Conservation (phyloP, 2,113 vertebrate species). For the Pituophis catenifer region DNA sequence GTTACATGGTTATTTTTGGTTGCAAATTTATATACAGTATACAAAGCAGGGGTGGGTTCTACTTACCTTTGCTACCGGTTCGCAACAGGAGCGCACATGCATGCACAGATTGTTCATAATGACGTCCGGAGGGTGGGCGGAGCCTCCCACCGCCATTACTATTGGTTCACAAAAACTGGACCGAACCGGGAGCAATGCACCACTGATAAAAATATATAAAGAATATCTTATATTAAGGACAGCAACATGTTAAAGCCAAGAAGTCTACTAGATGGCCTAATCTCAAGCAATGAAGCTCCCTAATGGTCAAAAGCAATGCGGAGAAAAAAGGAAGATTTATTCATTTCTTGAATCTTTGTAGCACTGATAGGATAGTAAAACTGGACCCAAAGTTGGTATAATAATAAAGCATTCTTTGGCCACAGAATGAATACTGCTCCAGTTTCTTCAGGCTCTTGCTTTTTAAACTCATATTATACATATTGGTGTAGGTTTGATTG, state of each 20-base stretch:
- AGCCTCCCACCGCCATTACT: too few relatives aligned
- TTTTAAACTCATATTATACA: background rate
- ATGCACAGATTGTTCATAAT: too few relatives aligned
- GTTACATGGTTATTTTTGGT: too few relatives aligned
- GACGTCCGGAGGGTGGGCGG: too few relatives aligned
- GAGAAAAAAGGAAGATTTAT: background rate
- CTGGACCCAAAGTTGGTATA: background rate
- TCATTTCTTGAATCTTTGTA: background rate
- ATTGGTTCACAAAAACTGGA: too few relatives aligned
- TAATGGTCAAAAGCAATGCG: background rate
- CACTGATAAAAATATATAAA: too few relatives aligned
- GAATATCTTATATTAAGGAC: background rate
- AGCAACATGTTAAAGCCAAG: background rate
- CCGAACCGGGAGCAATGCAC: too few relatives aligned
- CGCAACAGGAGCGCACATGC: too few relatives aligned
- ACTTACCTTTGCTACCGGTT: too few relatives aligned
- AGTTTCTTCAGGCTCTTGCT: background rate
- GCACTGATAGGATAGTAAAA: background rate
- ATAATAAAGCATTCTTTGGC: background rate
- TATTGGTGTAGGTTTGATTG: background rate
- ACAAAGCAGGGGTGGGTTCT: too few relatives aligned
- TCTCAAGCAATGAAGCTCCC: background rate
- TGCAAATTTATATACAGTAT: too few relatives aligned
- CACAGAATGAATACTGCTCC: background rate
- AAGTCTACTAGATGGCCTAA: background rate